Evolutionary conservation across 2,113 vertebrate genomes (phyloP), one percentile per base, ranked within the genome.

Genomic region (Apodemus sylvaticus): DNA sequence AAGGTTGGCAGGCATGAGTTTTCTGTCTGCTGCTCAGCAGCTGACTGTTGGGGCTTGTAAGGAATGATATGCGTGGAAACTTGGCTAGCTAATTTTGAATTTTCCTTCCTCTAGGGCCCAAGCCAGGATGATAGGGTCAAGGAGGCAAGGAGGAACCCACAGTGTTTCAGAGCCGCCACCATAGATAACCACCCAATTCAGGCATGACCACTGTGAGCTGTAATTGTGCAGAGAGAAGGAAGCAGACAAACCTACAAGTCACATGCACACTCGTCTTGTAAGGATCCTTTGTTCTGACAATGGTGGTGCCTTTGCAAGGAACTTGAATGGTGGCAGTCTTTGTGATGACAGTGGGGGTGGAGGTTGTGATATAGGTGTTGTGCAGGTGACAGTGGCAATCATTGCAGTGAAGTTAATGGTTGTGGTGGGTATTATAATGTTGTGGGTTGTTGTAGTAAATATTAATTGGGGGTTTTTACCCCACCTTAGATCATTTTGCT

Each of bases 1-100:
- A 96, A 93, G 92, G 48, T 92, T 94, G 94, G 93, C 97, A 97
- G 93, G 94, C 97, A 94, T 76, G 89, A 79, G 58, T 96, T 91
- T 94, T 96, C 92, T 78, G 92, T 82, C 55, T 86, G 81, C 86
- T 93, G 81, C 77, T 95, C 62, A n/a, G 79, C 76, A 82, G 83
- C 93, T 82, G 88, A 93, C 68, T 70, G 51, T 90, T 90, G 68
- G 68, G 85, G 66, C 60, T 93, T 91, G 42, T 78, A 36, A n/a
- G n/a, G n/a, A n/a, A 0, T 70, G 82, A 82, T 81, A 53, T 45
- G 51, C 88, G 7, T 74, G 73, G 90, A 86, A 76, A 89, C 76
- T 91, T 94, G 74, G 82, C 42, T 81, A 88, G 86, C 78, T 91
- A 7, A 79, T 70, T 93, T 58, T 90, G 88, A 96, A 86, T 93